Evolutionary conservation across 2,113 vertebrate species (phyloP), one percentile per base, ranked within the genome.

Genomic region (Passer domesticus): DNA sequence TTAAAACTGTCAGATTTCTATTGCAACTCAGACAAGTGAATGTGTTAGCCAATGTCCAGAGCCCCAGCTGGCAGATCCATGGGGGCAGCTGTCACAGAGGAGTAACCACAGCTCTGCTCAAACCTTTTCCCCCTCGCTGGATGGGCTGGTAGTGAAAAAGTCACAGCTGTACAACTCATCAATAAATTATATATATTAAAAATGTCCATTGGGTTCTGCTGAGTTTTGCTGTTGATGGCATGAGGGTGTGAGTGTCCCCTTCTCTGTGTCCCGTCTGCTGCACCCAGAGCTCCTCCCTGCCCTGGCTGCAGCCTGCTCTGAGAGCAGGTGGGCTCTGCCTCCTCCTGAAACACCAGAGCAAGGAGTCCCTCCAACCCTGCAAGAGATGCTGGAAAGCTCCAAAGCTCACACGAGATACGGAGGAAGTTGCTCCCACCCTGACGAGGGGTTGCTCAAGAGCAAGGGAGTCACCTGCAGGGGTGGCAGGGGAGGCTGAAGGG

Each of bases 141-240:
- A 59, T 23, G 74, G n/a, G 69, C 69, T 1, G 18, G 70, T 23
- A 31, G 33, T 0, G 24, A 27, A 73, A 87, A 53, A 77, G 68
- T 44, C 4, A 1, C 13, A 28, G 37, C 9, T 90, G 75, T 62
- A 28, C 27, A 76, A 22, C 30, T 58, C 17, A 47, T 30, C 28
- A 96, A 97, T 94, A 97, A 95, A 97, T 86, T 86, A 68, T 88
- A 11, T 52, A 1, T 69, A 18, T 76, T 72, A 6, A 69, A 67
- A 69, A 23, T 0, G 3, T 13, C 58, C 10, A 2, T 27, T 49
- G 14, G 17, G 3, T 31, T 76, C 62, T 60, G 66, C 30, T 72
- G 35, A 3, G 66, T 82, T 53, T n/a, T 53, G n/a, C 44, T 15
- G 23, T 15, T 5, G 21, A 3, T 15, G 64, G 27, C 19, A 14